Conservation (phyloP, 2,797 vertebrate species). For the Alcedo quadribrachys region DNA sequence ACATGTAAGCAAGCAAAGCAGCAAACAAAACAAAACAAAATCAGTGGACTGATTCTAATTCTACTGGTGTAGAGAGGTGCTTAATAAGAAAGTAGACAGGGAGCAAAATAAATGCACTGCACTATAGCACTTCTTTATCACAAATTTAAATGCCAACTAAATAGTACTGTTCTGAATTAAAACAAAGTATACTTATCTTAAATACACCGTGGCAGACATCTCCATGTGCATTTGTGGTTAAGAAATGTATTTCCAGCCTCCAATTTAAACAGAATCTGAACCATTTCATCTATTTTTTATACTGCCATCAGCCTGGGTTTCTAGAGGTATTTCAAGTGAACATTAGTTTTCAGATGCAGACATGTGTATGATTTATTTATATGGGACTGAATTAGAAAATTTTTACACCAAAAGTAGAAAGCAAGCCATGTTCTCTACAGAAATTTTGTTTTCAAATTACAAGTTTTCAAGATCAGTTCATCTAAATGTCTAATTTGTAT, state of each 20-base stretch:
- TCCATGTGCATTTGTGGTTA: not conserved
- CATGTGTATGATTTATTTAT: not conserved
- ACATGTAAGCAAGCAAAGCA: not conserved
- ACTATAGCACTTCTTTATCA: not conserved
- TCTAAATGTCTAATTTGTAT: slow-evolving; percentile 14
- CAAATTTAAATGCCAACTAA: slow-evolving; percentile 17
- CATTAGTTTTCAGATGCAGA: not conserved
- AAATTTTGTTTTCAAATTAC: slow-evolving; percentile 3
- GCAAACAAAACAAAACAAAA: not conserved
- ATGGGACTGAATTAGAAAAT: not conserved
- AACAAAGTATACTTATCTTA: not conserved
- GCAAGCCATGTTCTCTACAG: not conserved
- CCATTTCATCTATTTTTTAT: not conserved
- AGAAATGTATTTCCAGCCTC: not conserved
- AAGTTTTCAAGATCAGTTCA: not conserved
- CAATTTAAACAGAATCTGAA: not conserved
- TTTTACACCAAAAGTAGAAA: not conserved
- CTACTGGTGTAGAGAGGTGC: not conserved
- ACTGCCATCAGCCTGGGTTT: not conserved
- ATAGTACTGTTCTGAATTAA: not conserved
- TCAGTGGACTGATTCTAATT: not conserved
- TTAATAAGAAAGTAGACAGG: not conserved
- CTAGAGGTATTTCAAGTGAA: not conserved
- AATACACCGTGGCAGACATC: not conserved
- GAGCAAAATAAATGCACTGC: not conserved